A percentile compares a stretch with the other conserved stretches of the same genome.
Conservation (phyloP, 2,888 invertebrate species). For the Helicoverpa assulta region DNA sequence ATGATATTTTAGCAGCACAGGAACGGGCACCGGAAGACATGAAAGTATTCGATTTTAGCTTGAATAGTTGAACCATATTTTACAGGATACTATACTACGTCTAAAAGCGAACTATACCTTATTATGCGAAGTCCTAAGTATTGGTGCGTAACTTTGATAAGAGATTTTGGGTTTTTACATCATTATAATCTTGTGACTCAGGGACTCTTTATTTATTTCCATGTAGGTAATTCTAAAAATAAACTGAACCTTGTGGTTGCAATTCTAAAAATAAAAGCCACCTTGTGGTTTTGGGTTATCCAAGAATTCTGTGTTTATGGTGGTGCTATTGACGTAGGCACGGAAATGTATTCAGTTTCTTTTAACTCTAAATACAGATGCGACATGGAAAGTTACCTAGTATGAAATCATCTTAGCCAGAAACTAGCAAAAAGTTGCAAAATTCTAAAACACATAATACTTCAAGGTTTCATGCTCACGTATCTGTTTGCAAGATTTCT, state of each 20-base stretch:
- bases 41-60: constrained; percentile 16
- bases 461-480: constrained; percentile 30
- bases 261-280: no score
- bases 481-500: constrained; percentile 17
- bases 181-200: no score
- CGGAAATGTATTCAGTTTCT: background rate
- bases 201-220: no score
- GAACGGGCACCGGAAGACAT: constrained; percentile 40
- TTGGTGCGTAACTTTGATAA: no score
- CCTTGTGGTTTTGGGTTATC: no score
- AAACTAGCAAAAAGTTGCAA: constrained; percentile 9
- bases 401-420: constrained; percentile 15
- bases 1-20: constrained; percentile 22
- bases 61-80: background rate
- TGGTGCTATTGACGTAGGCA: background rate
- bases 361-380: constrained; percentile 10
- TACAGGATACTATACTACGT: no score
- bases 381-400: background rate
- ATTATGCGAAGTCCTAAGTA: no score
- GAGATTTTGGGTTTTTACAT: no score
- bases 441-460: constrained; percentile 12
- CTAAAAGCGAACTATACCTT: no score
- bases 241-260: no score
- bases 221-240: no score
- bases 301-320: constrained; percentile 6